A percentile compares a stretch with the other conserved stretches of the same genome.
Conservation (phyloP, 2,888 invertebrate genomes). For the Melipona bicolor region DNA sequence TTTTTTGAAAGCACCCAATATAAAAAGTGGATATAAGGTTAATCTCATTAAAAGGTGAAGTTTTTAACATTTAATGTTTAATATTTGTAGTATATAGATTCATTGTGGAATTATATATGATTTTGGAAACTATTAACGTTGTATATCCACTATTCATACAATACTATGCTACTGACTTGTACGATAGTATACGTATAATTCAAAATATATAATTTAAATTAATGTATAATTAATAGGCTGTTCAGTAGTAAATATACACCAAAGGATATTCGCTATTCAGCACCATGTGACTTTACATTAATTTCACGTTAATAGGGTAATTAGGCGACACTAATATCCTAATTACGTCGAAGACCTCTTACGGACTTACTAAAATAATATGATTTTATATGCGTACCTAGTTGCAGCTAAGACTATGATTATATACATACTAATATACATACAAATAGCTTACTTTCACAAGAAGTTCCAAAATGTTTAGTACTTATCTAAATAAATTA, state of each 20-base stretch:
- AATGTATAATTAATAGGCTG: not conserved
- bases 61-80: not conserved
- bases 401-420: conserved; percentile 8
- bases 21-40: not conserved
- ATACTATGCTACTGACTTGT: conserved; percentile 27
- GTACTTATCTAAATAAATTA: conserved; percentile 3
- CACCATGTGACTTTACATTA: conserved; percentile 50
- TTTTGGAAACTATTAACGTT: not conserved
- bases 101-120: not conserved
- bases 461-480: not conserved
- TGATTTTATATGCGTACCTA: conserved; percentile 15
- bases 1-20: too few relatives aligned
- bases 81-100: not conserved
- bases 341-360: conserved; percentile 56
- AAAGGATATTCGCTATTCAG: conserved; percentile 56
- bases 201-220: not conserved
- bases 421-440: conserved; percentile 1
- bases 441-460: not conserved
- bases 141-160: conserved; percentile 4
- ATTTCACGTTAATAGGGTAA: conserved; percentile 67
- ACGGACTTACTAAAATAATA: conserved; percentile 46
- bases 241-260: conserved; percentile 39
- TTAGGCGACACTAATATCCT: conserved; percentile 64
- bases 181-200: conserved; percentile 22
- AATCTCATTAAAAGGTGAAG: not conserved